Evolutionary conservation across 2,113 vertebrate genomes (phyloP), one percentile per base, ranked within the genome.

Genomic region (Excalfactoria chinensis): DNA sequence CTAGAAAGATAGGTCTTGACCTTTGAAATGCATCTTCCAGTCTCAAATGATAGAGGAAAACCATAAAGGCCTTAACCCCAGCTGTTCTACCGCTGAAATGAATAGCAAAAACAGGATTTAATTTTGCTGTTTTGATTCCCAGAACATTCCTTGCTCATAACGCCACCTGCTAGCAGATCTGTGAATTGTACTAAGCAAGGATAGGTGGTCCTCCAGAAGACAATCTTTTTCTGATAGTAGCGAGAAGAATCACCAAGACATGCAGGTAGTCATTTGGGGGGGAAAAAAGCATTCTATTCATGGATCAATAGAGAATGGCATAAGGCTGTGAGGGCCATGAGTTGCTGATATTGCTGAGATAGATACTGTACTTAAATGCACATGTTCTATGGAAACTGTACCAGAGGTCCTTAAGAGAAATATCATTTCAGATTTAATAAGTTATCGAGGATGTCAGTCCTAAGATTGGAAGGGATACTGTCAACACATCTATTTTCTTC

Each of bases 121-220:
- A 17, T 2, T 41, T 49, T 62, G 7, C 28, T 28, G 11, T 18
- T 84, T 84, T 55, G 32, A 17, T 75, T 21, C 44, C 21, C 43
- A 23, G 59, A 69, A 28, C 21, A 67, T 58, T 75, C 41, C 23
- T 93, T 89, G 67, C 74, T 96, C 86, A 19, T 63, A 46, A 95
- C 35, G 63, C 92, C 94, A 92, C 67, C 93, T 95, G 55, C 84
- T 93, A 95, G 89, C 59, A 87, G 74, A 30, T 63, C 20, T 48
- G 59, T 79, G 93, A 96, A 94, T 56, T 91, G 89, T 91, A 82
- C 22, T 49, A 28, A 25, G 35, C 35, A 75, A 62, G 44, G 58
- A 43, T 25, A 70, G 35, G 16, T 19, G 43, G 35, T 71, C 28
- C 22, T 75, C 25, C 41, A 62, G 44, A 49, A 13, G 44, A 41